Evolutionary conservation across 2,113 vertebrate genomes (phyloP), one percentile per base, ranked within the genome.

Genomic region (Mola mola): DNA sequence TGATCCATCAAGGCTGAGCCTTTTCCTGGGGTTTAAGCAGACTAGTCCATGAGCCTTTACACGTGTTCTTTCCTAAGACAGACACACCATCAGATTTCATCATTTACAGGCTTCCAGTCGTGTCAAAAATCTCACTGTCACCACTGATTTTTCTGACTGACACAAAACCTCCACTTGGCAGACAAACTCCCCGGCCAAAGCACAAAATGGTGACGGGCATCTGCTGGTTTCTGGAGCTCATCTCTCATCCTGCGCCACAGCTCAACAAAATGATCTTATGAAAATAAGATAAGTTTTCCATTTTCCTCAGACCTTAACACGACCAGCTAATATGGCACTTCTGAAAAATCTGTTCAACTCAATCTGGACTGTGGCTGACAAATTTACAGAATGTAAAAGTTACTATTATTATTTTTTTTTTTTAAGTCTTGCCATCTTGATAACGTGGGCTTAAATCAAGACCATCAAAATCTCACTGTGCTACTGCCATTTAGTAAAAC

Each of bases 241-340:
- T 37, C 5, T 9, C 42, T 36, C 16, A 0, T 37, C 46, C 46
- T 8, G 31, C 17, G 21, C 24, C 11, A 1, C 2, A 1, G 5
- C 8, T 16, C 2, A 13, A 3, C 33, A 4, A 12, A 21, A 19
- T 6, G 10, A 21, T 22, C 19, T 21, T 11, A 43, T 34, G 9
- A 67, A 49, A 50, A 58, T 37, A 40, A 26, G n/a, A n/a, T n/a
- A n/a, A n/a, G n/a, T n/a, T n/a, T n/a, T n/a, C n/a, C n/a, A n/a
- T n/a, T n/a, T n/a, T n/a, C n/a, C n/a, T n/a, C n/a, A n/a, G n/a
- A n/a, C n/a, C n/a, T n/a, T n/a, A n/a, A n/a, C n/a, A n/a, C n/a
- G n/a, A n/a, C n/a, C n/a, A n/a, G 4, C 6, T 66, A 41, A 38
- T 79, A 83, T 87, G 87, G 87, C 85, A 89, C 84, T 82, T 81